Conservation (phyloP, 2,888 invertebrate genomes). For the Xestoiulus laeticollis region DNA sequence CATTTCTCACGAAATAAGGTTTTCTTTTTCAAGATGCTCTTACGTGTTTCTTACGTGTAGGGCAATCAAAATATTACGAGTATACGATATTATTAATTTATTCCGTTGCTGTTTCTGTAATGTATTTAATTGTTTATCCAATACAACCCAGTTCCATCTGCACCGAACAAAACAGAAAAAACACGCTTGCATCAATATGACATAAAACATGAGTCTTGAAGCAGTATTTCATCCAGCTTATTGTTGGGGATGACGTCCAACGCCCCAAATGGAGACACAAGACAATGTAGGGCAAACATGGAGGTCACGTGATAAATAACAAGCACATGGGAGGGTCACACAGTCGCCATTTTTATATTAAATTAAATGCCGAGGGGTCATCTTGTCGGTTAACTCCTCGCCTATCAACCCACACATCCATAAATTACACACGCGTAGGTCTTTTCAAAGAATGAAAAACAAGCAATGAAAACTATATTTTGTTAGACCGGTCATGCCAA, state of each 20-base stretch:
- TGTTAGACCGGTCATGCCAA: background rate
- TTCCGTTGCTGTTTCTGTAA: background rate
- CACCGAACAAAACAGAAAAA: background rate
- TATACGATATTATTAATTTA: too few relatives aligned
- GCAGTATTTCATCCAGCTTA: background rate
- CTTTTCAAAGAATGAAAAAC: background rate
- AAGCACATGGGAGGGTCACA: background rate
- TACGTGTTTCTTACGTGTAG: too few relatives aligned
- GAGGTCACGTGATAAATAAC: constrained; percentile 34
- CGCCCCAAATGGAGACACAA: background rate
- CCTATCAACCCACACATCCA: background rate
- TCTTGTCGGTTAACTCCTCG: background rate
- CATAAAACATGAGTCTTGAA: background rate
- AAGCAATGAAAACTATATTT: background rate
- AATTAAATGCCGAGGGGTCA: constrained; percentile 2
- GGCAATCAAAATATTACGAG: too few relatives aligned
- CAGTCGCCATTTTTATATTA: constrained; percentile 17
- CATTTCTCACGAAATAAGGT: too few relatives aligned
- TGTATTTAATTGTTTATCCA: background rate
- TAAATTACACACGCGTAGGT: background rate
- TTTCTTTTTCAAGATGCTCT: too few relatives aligned
- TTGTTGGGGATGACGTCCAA: background rate
- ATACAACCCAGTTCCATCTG: background rate
- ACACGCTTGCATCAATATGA: background rate
- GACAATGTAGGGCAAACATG: background rate